Evolutionary conservation across 2,888 invertebrate species (phyloP), one percentile per base, ranked within the genome.

Genomic region (Diloba caeruleocephala): DNA sequence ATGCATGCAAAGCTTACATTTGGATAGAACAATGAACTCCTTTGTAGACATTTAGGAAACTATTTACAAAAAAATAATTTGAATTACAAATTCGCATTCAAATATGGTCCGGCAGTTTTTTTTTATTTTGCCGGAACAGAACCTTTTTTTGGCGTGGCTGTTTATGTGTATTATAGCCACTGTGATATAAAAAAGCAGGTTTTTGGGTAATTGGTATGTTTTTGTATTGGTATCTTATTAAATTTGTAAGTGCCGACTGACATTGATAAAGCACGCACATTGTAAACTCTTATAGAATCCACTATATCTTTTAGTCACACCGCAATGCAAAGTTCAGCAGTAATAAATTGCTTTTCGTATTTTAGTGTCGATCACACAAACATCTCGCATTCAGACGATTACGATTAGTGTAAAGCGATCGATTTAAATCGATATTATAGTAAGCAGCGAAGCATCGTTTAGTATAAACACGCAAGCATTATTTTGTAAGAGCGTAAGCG

Each of bases 301-400:
- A 39, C 4, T 12, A 25, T 32, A 21, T 19, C 38, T 21, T 61
- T 87, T 87, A 85, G 82, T 85, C 77, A 85, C 83, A 84, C 69
- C 71, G 64, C 59, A 66, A 52, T 42, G 36, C 43, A 57, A 55
- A 37, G 43, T 26, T 23, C 15, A 58, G 71, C 74, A 70, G 66
- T 59, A 59, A 67, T 67, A 71, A 29, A 51, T 57, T 64, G 71
- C 71, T 52, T 58, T 62, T 70, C 34, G 21, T 38, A 58, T 52
- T 71, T 60, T 63, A 68, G 45, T 71, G 69, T 79, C 81, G 70
- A 77, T 81, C 89, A 87, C 74, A 80, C 89, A 85, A 68, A 81
- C 89, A 79, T 89, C 87, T 79, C 82, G 73, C 89, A 86, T 81
- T 87, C 89, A 87, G 58, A 84, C 70, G 66, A 71, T 76, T 71